Evolutionary conservation across 2,888 invertebrate genomes (phyloP).

Genomic region (Fissipunctia ypsillon): DNA sequence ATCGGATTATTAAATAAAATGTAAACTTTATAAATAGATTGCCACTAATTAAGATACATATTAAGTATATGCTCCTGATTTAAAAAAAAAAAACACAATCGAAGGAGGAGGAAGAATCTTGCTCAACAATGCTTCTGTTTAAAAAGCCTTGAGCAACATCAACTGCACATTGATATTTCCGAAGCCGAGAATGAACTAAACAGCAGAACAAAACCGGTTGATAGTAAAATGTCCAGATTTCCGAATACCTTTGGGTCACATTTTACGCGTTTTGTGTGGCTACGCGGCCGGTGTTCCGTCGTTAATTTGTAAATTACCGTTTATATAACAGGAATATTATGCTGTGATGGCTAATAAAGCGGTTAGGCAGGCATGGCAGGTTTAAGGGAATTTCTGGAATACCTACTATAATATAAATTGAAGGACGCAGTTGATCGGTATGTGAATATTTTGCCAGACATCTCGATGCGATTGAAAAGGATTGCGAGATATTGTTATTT

Average conservation of each 20-base stretch:
- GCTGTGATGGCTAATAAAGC: slow-evolving; percentile 37
- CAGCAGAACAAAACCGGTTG: slow-evolving; percentile 60
- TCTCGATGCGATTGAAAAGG: background rate
- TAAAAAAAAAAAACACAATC: background rate
- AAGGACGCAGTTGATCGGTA: background rate
- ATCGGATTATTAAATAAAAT: slow-evolving; percentile 13
- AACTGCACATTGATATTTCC: slow-evolving; percentile 23
- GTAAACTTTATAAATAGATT: background rate
- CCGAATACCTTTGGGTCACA: slow-evolving; percentile 60
- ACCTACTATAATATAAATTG: background rate
- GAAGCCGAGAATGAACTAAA: slow-evolving; percentile 46
- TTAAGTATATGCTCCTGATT: background rate
- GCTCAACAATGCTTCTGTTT: background rate
- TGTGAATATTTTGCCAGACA: slow-evolving; percentile 7
- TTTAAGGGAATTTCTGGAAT: slow-evolving; percentile 23
- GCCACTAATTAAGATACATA: background rate
- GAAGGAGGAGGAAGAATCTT: background rate
- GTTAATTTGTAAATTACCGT: slow-evolving; percentile 56
- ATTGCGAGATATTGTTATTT: background rate
- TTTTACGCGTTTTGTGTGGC: slow-evolving; percentile 54
- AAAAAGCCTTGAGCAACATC: slow-evolving; percentile 16
- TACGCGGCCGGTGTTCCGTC: slow-evolving; percentile 38
- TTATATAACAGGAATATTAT: slow-evolving; percentile 48
- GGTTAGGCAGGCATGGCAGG: slow-evolving; percentile 15
- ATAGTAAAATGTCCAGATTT: slow-evolving; percentile 57